These are phyloP conservation scores for Synergus umbraculus DNA, from an alignment of 2,888 invertebrate species.

Conservation along the genomic window DNA sequence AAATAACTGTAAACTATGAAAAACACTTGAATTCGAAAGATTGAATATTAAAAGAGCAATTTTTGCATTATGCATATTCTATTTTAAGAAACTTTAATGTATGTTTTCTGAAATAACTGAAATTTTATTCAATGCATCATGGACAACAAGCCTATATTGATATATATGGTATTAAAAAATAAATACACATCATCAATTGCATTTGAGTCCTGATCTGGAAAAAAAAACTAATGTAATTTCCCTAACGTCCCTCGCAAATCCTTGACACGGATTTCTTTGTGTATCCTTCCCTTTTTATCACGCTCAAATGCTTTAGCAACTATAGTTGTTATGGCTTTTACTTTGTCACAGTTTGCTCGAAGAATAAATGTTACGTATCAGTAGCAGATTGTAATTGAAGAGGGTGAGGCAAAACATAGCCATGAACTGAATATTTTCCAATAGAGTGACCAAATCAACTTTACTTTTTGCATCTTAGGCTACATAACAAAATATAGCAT, in stretches of 20 bases:
- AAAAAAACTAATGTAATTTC: conserved; percentile 31
- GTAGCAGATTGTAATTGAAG: conserved; percentile 29
- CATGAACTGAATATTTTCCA: conserved; percentile 6
- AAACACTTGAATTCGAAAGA: too few relatives aligned
- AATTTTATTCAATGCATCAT: background rate
- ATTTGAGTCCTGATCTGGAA: background rate
- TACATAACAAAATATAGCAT: background rate
- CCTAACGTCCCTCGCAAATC: conserved; percentile 20
- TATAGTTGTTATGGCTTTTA: conserved; percentile 28
- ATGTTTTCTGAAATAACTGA: background rate
- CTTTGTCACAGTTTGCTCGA: conserved; percentile 28
- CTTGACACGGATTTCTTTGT: conserved; percentile 31
- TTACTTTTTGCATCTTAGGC: background rate
- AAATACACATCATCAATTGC: background rate
- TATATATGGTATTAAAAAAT: background rate
- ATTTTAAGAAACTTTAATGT: background rate
- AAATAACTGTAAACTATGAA: too few relatives aligned
- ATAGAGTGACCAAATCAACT: background rate
- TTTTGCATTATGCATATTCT: too few relatives aligned
- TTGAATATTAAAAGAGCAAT: too few relatives aligned
- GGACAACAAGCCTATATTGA: background rate
- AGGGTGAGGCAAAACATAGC: conserved; percentile 21
- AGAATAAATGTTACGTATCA: conserved; percentile 38
- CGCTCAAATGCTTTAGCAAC: conserved; percentile 26
- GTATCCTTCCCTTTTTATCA: conserved; percentile 26